Conservation (phyloP, 2,888 invertebrate species). For the Ctena decussata region DNA sequence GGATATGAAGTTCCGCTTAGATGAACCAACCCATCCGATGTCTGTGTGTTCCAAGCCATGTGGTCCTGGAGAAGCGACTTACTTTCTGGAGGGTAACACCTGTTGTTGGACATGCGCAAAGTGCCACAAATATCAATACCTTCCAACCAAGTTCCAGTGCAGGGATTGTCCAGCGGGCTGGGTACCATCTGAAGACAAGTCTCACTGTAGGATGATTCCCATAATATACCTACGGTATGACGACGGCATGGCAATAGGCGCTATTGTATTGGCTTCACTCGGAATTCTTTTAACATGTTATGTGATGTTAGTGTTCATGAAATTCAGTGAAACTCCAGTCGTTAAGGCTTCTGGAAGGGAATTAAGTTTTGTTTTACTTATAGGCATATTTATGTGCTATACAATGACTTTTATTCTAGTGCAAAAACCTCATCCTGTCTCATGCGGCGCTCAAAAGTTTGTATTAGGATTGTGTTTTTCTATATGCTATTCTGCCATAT, state of each 20-base stretch:
- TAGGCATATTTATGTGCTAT: conserved; percentile 85
- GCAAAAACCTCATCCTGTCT: conserved; percentile 84
- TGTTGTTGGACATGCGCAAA: conserved; percentile 88
- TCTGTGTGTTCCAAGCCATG: conserved; percentile 97
- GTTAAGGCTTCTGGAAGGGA: conserved; percentile 87
- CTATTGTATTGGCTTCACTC: conserved; percentile 90
- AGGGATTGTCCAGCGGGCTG: conserved; percentile 93
- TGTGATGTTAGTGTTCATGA: conserved; percentile 86
- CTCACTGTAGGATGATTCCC: conserved; percentile 85
- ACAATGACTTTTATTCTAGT: conserved; percentile 86
- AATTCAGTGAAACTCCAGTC: conserved; percentile 86
- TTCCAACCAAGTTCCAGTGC: conserved; percentile 90
- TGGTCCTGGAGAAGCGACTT: conserved; percentile 95
- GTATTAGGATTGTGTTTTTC: conserved; percentile 87
- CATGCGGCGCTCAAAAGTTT: conserved; percentile 86
- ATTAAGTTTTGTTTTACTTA: conserved; percentile 86
- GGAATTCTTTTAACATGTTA: conserved; percentile 86
- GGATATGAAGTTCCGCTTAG: conserved; percentile 94
- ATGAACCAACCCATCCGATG: conserved; percentile 93
- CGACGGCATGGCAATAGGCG: conserved; percentile 97
- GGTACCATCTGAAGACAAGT: conserved; percentile 92
- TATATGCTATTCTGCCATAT: conserved; percentile 87
- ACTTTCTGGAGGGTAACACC: conserved; percentile 95
- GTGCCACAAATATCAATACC: conserved; percentile 93
- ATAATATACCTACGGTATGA: conserved; percentile 89